Evolutionary conservation across 64 coral and sea anemone species (phyloP), one percentile per base, ranked within the genome.

Genomic region (Platygyra sinensis): DNA sequence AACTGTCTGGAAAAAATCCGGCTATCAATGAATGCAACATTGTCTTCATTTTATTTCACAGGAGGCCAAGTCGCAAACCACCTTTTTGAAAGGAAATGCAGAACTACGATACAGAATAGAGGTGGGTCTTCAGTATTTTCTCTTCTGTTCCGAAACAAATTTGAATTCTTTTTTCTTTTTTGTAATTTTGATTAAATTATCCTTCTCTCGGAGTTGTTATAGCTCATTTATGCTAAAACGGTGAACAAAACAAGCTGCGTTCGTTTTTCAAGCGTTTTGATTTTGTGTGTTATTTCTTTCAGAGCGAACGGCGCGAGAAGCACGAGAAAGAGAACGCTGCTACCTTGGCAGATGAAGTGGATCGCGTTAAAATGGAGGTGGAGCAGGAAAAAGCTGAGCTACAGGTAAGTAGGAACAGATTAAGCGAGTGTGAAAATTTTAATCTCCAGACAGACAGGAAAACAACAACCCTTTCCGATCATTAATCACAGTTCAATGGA

Each of bases 381-480:
- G 97, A 99, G 52, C 97, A 99, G 81, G 97, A 99, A 67, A 99
- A 99, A 42, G 94, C 97, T 57, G 97, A 99, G 52, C 62, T 99
- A 29, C 90, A 99, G 97, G 97, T 99, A 36, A 57, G 76, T 24
- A 75, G 60, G 10, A 4, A 69, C n/a, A 10, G 33, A 24, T 79
- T 49, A 57, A 29, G 29, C 8, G 10, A 52, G 10, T n/a, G 65
- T 25, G 4, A 27, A 69, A 69, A 1, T 24, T 8, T 65, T 19
- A 19, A 65, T 65, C 24, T 24, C 62, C 17, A 19, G 24, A 22
- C 62, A 24, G 62, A 65, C 62, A 24, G 18, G 33, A 62, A 15
- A 62, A 22, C 60, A 62, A 62, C 20, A 62, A 62, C 19, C 60
- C 20, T 18, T 65, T 65, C 24, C 62, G 18, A 20, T 65, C 62